phyloP scores from a whole-genome alignment of 2,113 vertebrate genomes.

The Eolophus roseicapilla region DNA sequence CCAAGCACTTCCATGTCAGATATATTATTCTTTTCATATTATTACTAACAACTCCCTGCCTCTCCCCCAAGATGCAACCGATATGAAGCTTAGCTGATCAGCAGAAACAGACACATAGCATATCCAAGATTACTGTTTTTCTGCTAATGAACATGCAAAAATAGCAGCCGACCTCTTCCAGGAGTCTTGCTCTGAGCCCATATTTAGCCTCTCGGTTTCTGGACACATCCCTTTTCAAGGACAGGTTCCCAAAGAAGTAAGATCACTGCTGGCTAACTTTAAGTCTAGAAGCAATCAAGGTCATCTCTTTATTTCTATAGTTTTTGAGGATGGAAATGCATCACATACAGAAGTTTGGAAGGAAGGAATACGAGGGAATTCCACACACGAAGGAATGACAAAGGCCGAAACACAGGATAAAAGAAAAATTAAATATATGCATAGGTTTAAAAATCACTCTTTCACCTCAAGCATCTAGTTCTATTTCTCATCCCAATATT shows the following conservation, averaged over 20 bases:
- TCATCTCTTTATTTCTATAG: background rate
- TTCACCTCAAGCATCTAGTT: background rate
- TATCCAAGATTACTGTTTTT: background rate
- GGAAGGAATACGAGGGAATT: background rate
- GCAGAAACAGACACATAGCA: background rate
- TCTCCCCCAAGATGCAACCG: background rate
- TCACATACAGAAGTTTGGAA: background rate
- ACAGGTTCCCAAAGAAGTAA: background rate
- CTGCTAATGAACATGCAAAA: background rate
- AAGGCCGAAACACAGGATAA: background rate
- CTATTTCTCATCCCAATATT: background rate
- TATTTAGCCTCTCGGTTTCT: constrained; percentile 6
- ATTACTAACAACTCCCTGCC: background rate
- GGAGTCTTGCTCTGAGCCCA: background rate
- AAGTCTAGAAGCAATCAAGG: background rate
- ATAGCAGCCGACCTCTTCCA: background rate
- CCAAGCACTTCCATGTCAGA: background rate
- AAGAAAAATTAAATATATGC: background rate
- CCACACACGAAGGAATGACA: background rate
- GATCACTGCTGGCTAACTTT: background rate
- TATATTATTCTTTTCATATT: background rate
- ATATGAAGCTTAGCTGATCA: background rate
- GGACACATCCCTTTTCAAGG: constrained; percentile 24
- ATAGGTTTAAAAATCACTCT: background rate
- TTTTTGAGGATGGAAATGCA: background rate